These are phyloP conservation scores for Phortica magna DNA, from an alignment of 2,888 invertebrate genomes.

Conservation along the genomic window DNA sequence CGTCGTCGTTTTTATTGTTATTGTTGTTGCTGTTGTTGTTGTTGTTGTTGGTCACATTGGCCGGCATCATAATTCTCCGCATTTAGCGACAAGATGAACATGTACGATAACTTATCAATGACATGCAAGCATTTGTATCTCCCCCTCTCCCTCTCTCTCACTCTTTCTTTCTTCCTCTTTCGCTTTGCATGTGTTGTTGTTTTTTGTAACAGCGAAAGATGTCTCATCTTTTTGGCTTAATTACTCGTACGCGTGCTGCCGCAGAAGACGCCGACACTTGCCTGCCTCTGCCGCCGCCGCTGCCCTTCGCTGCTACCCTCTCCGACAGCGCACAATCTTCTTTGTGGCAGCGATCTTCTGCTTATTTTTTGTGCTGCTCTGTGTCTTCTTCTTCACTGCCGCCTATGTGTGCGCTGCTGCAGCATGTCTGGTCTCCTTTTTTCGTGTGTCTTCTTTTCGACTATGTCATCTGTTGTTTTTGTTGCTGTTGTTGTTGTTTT, in stretches of 20 bases:
- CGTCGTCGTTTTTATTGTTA: not conserved
- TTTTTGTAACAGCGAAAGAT: constrained; percentile 56
- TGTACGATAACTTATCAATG: constrained; percentile 61
- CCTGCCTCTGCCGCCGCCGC: not conserved
- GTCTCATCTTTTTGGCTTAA: constrained; percentile 67
- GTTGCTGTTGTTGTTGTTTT: constrained; percentile 47
- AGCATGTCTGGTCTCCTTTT: not conserved
- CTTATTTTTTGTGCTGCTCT: not conserved
- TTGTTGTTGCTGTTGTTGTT: not conserved
- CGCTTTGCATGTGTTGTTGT: constrained; percentile 38
- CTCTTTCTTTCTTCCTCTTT: not conserved
- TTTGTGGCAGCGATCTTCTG: not conserved
- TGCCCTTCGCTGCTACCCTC: not conserved
- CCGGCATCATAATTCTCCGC: constrained; percentile 50
- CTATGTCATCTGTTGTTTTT: not conserved
- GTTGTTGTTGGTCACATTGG: not conserved
- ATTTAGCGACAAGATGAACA: constrained; percentile 57
- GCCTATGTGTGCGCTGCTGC: not conserved
- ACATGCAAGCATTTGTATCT: constrained; percentile 31
- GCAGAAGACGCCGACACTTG: constrained; percentile 52
- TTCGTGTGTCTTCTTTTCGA: not conserved
- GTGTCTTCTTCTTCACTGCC: not conserved
- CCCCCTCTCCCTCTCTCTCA: constrained; percentile 9
- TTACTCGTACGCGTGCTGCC: constrained; percentile 71
- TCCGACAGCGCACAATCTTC: not conserved